Evolutionary conservation across 2,888 invertebrate genomes (phyloP), one percentile per base, ranked within the genome.

Genomic region (Melitaea athalia): DNA sequence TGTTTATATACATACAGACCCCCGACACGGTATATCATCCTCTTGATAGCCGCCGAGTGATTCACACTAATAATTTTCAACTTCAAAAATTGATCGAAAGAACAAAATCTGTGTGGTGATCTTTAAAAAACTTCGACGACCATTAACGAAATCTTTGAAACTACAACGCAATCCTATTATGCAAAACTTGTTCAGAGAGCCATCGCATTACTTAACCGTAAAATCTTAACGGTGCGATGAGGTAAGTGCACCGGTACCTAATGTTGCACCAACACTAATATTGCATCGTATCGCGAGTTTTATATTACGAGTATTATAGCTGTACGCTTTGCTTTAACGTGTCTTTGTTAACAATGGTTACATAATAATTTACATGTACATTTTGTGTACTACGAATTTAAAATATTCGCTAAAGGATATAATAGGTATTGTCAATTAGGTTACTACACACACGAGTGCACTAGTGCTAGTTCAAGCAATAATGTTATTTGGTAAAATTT

Each of bases 281-380:
- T 81, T 78, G 70, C 67, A 81, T 82, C 87, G 85, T 86, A 89
- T 84, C 75, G 77, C 75, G 77, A 77, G 79, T 80, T 86, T 85
- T 85, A 88, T 88, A 89, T 85, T 87, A n/a, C n/a, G n/a, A n/a
- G n/a, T n/a, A 86, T 85, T 86, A 85, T 79, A 78, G 78, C 76
- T 80, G 80, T 81, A 76, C 76, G 76, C 76, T 76, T 76, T 78
- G 78, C 76, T 78, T 77, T 77, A 77, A 75, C 76, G 76, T 75
- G 76, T 78, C 77, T 66, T 45, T 69, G 59, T 59, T 76, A 72
- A 77, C 65, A 72, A 33, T 60, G 53, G n/a, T 69, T 68, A 78
- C 73, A 65, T 65, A 50, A 60, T 17, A 75, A 69, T 57, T 17
- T 17, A 15, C 33, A 49, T 43, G 7, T 43, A 1, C 1, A n/a